Evolutionary conservation across 2,888 invertebrate species (phyloP).

Genomic region (Ophion ventricosus): DNA sequence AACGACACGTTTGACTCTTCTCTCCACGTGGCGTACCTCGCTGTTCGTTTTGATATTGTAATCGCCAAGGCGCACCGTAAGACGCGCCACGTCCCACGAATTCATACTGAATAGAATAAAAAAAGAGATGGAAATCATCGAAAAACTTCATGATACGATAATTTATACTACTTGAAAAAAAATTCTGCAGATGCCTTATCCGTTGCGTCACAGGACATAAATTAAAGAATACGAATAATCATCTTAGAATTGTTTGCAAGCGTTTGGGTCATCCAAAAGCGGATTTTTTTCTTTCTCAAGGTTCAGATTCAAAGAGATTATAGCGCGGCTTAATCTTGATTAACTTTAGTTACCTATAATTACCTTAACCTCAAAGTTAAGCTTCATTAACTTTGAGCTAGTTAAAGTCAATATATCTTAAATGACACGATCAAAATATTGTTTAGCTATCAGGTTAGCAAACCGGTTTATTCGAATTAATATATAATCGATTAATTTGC

Average conservation of each 20-base stretch:
- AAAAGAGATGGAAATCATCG: conserved; percentile 22
- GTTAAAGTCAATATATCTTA: too few species aligned
- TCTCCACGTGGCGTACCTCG: conserved; percentile 91
- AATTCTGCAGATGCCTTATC: not conserved
- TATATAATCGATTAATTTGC: too few species aligned
- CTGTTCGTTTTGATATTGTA: conserved; percentile 91
- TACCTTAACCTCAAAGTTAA: too few species aligned
- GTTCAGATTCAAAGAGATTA: not conserved
- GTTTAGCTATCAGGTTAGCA: too few species aligned
- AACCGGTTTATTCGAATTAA: too few species aligned
- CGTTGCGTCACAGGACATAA: conserved; percentile 22
- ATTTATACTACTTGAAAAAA: not conserved
- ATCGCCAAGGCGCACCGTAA: conserved; percentile 92
- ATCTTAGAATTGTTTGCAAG: not conserved
- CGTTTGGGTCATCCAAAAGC: not conserved
- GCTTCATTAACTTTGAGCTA: too few species aligned
- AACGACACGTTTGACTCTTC: conserved; percentile 92
- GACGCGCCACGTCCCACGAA: conserved; percentile 93
- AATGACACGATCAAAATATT: too few species aligned
- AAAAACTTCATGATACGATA: not conserved
- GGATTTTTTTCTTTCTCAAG: not conserved
- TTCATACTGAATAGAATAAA: conserved; percentile 88
- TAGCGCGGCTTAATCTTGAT: not conserved
- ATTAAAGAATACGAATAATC: not conserved
- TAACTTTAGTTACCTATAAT: too few species aligned